Percentiles rank a stretch among this genome's conserved stretches.
These are phyloP conservation scores for Pionites leucogaster DNA, from an alignment of 2,113 vertebrate species.

Conservation along the genomic window DNA sequence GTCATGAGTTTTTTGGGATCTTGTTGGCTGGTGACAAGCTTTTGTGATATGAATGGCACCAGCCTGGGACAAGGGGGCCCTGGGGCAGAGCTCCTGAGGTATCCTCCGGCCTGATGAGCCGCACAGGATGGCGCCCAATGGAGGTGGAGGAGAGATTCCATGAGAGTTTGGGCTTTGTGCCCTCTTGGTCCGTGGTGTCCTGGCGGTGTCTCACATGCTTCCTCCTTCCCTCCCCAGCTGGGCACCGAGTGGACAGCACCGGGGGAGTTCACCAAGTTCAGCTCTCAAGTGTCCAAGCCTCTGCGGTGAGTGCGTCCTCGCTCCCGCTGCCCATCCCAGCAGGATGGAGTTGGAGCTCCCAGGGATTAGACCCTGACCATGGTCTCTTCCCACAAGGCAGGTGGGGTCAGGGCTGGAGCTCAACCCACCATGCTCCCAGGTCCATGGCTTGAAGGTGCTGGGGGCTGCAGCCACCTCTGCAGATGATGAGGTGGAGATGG, in stretches of 20 bases:
- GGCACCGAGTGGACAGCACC: slow-evolving; percentile 96
- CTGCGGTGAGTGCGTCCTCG: slow-evolving; percentile 82
- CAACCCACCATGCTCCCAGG: rapidly evolving
- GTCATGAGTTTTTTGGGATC: not conserved
- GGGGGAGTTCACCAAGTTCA: slow-evolving; percentile 97
- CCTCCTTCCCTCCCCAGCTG: slow-evolving; percentile 72
- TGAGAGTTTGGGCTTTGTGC: not conserved
- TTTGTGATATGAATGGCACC: not conserved
- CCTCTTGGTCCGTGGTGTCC: rapidly evolving
- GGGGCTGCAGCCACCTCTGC: not conserved
- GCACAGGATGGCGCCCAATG: rapidly evolving
- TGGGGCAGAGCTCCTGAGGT: not conserved
- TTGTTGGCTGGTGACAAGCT: not conserved
- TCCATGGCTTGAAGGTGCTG: not conserved
- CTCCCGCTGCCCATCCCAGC: rapidly evolving
- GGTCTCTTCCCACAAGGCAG: not conserved
- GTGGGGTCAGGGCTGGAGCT: not conserved
- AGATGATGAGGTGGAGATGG: not conserved
- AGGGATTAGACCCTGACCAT: rapidly evolving
- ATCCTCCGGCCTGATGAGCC: not conserved
- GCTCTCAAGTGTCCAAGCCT: slow-evolving; percentile 94
- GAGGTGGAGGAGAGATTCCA: not conserved
- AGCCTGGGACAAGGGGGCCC: not conserved
- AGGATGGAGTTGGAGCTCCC: not conserved
- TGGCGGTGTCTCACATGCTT: not conserved